Percentiles rank a stretch among this genome's conserved stretches.
These are phyloP conservation scores for Lepidochrysops patricia DNA, from an alignment of 2,888 invertebrate genomes.

Conservation along the genomic window DNA sequence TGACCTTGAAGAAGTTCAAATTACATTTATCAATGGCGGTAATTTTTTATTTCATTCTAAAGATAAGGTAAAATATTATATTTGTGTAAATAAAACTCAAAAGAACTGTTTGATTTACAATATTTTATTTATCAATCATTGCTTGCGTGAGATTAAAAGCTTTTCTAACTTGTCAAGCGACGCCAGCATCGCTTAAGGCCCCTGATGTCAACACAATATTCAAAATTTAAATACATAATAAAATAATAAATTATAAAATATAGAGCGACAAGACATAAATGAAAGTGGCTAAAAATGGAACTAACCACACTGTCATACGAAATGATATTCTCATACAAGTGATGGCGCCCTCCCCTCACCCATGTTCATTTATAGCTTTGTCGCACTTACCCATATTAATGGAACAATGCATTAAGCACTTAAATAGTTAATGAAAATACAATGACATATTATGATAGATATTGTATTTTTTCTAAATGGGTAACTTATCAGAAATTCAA, in stretches of 20 bases:
- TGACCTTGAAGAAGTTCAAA: too few relatives aligned
- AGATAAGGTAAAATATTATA: too few relatives aligned
- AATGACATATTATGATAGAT: neutral
- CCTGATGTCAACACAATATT: slow-evolving; percentile 14
- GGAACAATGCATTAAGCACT: neutral
- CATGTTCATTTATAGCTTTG: too few relatives aligned
- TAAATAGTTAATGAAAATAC: neutral
- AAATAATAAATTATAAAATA: neutral
- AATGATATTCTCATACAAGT: too few relatives aligned
- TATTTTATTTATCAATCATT: slow-evolving; percentile 70
- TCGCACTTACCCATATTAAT: too few relatives aligned
- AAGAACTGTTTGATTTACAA: slow-evolving; percentile 35
- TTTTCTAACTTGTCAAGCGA: slow-evolving; percentile 66
- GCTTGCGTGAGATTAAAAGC: slow-evolving; percentile 75
- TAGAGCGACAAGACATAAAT: neutral
- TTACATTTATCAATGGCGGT: too few relatives aligned
- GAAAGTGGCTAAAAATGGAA: too few relatives aligned
- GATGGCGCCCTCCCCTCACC: too few relatives aligned
- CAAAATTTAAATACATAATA: neutral
- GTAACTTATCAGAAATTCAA: neutral
- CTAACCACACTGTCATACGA: too few relatives aligned
- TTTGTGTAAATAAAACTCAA: slow-evolving; percentile 40
- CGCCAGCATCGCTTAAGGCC: slow-evolving; percentile 58
- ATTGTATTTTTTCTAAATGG: too few relatives aligned
- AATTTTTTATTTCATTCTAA: too few relatives aligned